Base-by-base conservation (phyloP, 2,888 invertebrate genomes). In the Hypomecis atomaria region DNA sequence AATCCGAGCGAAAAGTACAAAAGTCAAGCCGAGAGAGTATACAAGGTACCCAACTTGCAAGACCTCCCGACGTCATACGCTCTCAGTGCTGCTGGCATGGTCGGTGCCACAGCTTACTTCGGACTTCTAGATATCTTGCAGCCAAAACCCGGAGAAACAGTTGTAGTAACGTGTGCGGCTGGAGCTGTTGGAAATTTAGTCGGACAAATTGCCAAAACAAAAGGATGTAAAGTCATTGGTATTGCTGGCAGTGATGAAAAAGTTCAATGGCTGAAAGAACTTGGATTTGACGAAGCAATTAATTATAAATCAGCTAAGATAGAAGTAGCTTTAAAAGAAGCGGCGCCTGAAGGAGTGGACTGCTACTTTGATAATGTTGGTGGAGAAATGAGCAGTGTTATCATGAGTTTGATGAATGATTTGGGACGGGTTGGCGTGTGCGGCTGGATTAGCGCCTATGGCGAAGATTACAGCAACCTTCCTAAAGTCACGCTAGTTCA, bases 151-250 rank as follows among this genome's bases (percentile, higher is more conserved):
- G 49, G 36, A 1, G 49, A 36, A 7, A 49, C 36, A 11, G 37
- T 49, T 3, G 49, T 36, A 7, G 49, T 49, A 6, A 49, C 49
- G 5, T 36, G 49, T n/a, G 49, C 49, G 1, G 49, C 49, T 37
- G 37, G 49, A 0, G 49, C 49, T 7, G 49, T 49, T 6, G 49
- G 49, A 0, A 37, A 7, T n/a, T 11, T 49, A 11, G 49, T 49
- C 0, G 96, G 96, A 6, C 96, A 96, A 85, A 95, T 96, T 61
- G 96, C 94, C 0, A 96, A 95, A 81, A 93, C 95, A 23, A 94
- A 94, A 86, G 94, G 94, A 73, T 84, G 81, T 65, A 78, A 64
- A 68, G 84, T 96, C 0, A 94, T 96, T 70, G 96, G 96, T 0
- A 94, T 95, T 72, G 94, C 95, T 23, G 96, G 96, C 2, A 92